Conservation (phyloP, 2,113 vertebrate genomes). For the Chaenogobius annularis region DNA sequence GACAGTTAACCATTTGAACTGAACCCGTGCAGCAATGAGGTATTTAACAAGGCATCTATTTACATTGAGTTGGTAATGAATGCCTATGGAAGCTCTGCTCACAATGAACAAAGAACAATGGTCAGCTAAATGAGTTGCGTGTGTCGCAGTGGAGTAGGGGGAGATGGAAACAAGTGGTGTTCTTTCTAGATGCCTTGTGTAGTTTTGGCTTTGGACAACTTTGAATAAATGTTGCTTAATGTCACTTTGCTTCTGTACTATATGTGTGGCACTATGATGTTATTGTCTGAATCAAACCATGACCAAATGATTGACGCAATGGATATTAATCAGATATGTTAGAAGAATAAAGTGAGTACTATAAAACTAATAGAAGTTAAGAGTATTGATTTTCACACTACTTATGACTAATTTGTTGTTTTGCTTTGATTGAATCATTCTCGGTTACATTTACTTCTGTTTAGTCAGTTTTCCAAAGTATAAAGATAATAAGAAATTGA, state of each 20-base stretch:
- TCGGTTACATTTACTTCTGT: too few relatives aligned
- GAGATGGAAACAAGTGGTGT: background rate
- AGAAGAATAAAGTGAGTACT: too few relatives aligned
- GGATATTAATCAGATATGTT: background rate
- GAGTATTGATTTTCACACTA: too few relatives aligned
- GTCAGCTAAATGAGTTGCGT: background rate
- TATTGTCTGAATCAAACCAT: background rate
- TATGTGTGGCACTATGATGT: background rate
- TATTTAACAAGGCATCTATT: constrained; percentile 5
- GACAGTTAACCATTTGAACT: background rate
- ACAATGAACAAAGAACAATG: constrained; percentile 1
- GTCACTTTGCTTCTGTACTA: background rate
- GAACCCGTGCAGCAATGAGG: background rate
- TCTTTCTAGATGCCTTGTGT: background rate
- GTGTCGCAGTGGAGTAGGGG: background rate
- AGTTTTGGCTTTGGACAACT: background rate
- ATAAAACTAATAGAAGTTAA: too few relatives aligned
- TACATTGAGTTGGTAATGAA: constrained; percentile 6
- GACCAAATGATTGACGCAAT: background rate
- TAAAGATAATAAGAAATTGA: too few relatives aligned
- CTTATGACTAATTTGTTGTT: too few relatives aligned
- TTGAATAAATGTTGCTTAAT: background rate
- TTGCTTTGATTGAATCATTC: too few relatives aligned
- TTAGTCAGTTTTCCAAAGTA: too few relatives aligned
- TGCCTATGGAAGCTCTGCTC: background rate